Evolutionary conservation across 2,797 vertebrate genomes (phyloP).

Genomic region (Cuculus canorus): DNA sequence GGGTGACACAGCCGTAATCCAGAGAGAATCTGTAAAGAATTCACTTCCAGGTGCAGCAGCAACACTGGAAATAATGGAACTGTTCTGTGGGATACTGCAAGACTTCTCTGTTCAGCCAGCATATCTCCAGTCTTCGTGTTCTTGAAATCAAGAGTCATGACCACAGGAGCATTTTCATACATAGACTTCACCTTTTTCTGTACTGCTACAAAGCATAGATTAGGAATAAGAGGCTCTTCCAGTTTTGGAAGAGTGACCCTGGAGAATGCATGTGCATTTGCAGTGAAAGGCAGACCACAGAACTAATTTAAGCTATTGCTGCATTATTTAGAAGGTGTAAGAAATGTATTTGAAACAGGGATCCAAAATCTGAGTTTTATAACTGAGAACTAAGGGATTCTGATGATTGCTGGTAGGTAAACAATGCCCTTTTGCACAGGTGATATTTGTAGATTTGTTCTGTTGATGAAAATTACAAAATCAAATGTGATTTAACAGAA

Average conservation of each 20-base stretch:
- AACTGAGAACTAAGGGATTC: not conserved
- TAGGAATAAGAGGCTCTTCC: not conserved
- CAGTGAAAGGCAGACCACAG: not conserved
- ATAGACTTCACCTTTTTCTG: accelerated
- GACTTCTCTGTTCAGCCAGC: not conserved
- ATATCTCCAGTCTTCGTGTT: accelerated
- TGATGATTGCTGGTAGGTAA: not conserved
- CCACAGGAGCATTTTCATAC: accelerated
- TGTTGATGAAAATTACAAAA: not conserved
- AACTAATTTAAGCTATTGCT: not conserved
- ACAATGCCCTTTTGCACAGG: not conserved
- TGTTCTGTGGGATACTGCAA: not conserved
- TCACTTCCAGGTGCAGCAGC: not conserved
- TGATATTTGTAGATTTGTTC: not conserved
- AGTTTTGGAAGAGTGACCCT: not conserved
- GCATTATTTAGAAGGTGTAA: not conserved
- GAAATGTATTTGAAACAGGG: not conserved
- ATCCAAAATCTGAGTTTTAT: not conserved
- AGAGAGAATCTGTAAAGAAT: not conserved
- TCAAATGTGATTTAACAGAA: not conserved
- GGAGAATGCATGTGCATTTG: not conserved
- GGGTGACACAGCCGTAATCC: not conserved
- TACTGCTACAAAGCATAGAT: accelerated
- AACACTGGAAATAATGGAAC: accelerated
- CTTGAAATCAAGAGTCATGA: accelerated